Evolutionary conservation across 2,113 vertebrate species (phyloP), one percentile per base, ranked within the genome.

Genomic region (Anolis sagrei): DNA sequence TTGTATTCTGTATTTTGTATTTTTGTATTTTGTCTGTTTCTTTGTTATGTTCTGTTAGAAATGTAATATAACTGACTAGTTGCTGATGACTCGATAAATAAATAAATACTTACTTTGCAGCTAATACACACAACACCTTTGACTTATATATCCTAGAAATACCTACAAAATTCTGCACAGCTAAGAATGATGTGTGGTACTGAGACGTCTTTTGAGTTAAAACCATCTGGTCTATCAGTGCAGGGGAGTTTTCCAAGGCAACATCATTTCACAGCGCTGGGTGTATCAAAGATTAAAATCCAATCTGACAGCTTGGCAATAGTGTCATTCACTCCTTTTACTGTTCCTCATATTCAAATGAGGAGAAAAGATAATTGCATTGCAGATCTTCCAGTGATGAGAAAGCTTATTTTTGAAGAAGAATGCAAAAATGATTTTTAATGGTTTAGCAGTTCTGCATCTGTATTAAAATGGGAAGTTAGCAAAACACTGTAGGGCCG

Each of bases 241-340:
- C 68, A 72, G 27, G 80, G 72, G 21, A 36, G 19, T 32, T 82
- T 72, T 82, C 49, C 32, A 82, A 54, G 14, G 68, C 66, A 54
- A 58, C n/a, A 34, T 82, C 48, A 36, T 82, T 54, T 51, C n/a
- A 36, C 8, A 54, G 66, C 19, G 23, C 66, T 36, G 32, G 48
- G 48, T 72, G 48, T 21, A 34, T 82, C 49, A 82, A 82, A 82
- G 36, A 72, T 73, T 72, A 54, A 81, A 58, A 70, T 58, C 29
- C n/a, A 48, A 82, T 72, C 54, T 82, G 80, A 72, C 80, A 72
- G 80, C 80, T 72, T 72, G 80, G 19, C 68, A 58, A 72, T 72
- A 54, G 49, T 58, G 23, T 69, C 80, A 72, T 82, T 13, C 49
- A 4, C 21, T 72, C 49, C 68, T 72, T 82, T 82, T 23, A 70